Evolutionary conservation across 1,140 invertebrate genomes (phyloP).

Genomic region (Samia ricini): DNA sequence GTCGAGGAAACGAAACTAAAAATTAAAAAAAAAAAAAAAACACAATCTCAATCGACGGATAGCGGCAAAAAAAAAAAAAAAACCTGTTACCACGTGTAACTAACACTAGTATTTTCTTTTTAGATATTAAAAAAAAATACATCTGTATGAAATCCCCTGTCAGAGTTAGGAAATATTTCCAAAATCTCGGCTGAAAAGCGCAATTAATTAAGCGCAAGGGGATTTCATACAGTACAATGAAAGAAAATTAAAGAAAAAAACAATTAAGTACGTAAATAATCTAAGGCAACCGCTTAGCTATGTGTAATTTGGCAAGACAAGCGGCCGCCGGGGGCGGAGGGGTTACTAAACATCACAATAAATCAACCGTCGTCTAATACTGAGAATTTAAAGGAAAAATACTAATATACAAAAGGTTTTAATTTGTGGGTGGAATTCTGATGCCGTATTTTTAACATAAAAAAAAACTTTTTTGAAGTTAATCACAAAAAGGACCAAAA

Average conservation of each 20-base stretch:
- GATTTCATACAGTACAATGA: slow-evolving; percentile 21
- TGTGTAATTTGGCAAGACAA: slow-evolving; percentile 55
- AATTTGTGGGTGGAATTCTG: neutral
- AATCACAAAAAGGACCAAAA: no score
- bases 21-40: neutral
- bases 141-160: slow-evolving; percentile 6
- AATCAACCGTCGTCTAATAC: slow-evolving; percentile 63
- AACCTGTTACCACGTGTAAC: slow-evolving; percentile 47
- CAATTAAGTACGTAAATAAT: slow-evolving; percentile 61
- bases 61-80: slow-evolving; percentile 23
- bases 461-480: no score
- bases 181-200: no score
- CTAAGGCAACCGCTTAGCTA: slow-evolving; percentile 33
- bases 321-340: slow-evolving; percentile 41
- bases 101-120: slow-evolving; percentile 50
- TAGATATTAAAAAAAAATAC: slow-evolving; percentile 21
- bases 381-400: slow-evolving; percentile 52
- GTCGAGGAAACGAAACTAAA: neutral
- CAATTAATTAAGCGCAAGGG: slow-evolving; percentile 5
- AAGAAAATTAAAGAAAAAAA: slow-evolving; percentile 43
- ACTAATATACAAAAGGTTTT: slow-evolving; percentile 68
- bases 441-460: neutral
- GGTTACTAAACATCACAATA: slow-evolving; percentile 56
- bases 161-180: neutral
- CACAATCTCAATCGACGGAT: slow-evolving; percentile 18